Conservation (phyloP, 2,888 invertebrate species). For the Bursaphelenchus okinawaensis region DNA sequence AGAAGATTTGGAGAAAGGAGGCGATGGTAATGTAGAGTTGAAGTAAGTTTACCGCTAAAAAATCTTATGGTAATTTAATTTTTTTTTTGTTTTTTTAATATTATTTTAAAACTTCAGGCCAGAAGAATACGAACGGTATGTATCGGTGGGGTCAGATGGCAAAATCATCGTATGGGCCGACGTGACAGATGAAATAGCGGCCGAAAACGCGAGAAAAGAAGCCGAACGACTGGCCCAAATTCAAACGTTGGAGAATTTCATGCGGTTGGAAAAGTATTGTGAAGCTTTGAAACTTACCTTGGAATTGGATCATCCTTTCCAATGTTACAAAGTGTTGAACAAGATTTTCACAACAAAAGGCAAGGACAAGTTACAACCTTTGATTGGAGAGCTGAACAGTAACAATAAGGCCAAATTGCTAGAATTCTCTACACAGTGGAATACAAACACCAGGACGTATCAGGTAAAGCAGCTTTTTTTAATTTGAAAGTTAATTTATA, state of each 20-base stretch:
- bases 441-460: constrained; percentile 49
- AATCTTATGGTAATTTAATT: background rate
- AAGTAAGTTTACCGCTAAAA: constrained; percentile 25
- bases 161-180: constrained; percentile 49
- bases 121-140: constrained; percentile 32
- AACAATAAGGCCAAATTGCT: constrained; percentile 38
- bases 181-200: constrained; percentile 39
- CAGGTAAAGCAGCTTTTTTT: constrained; percentile 20
- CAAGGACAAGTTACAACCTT: constrained; percentile 17
- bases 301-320: constrained; percentile 41
- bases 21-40: constrained; percentile 18
- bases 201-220: constrained; percentile 33
- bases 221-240: constrained; percentile 35
- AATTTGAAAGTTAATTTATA: no score
- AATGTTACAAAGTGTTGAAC: constrained; percentile 40
- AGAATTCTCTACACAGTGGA: constrained; percentile 51
- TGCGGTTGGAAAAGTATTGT: constrained; percentile 41
- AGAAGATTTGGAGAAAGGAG: constrained; percentile 10
- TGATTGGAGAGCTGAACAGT: constrained; percentile 21
- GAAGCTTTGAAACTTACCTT: constrained; percentile 50
- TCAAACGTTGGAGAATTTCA: constrained; percentile 46
- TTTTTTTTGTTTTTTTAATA: background rate
- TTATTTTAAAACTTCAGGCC: constrained; percentile 5
- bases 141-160: constrained; percentile 48
- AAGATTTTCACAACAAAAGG: constrained; percentile 29